Conservation (phyloP, 35 echinoderm and acorn worm genomes). For the Patiria miniata region DNA sequence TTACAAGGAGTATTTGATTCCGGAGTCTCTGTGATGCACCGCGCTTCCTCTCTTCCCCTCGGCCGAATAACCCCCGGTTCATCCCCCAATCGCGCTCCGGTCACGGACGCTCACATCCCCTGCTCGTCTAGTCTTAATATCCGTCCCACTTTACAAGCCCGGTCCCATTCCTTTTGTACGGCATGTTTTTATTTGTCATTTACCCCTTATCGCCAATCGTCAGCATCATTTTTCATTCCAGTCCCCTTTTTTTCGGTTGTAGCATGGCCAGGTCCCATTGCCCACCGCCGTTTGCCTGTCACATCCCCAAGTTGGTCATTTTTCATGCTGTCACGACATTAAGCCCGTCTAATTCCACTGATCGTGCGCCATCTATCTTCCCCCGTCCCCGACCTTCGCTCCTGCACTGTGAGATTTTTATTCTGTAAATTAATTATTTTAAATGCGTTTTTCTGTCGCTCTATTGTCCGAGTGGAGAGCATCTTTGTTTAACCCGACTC, state of each 20-base stretch:
- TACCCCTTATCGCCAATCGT: background rate
- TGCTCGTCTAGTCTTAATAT: background rate
- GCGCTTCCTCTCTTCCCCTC: background rate
- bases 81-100: background rate
- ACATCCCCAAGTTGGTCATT: background rate
- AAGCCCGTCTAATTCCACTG: slow-evolving; percentile 19
- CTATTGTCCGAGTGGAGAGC: background rate
- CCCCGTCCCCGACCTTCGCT: background rate
- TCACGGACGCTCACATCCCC: background rate
- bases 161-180: background rate
- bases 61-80: too few species aligned
- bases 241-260: background rate
- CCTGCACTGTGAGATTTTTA: slow-evolving; percentile 4
- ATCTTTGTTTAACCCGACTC: slow-evolving; percentile 29
- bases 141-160: slow-evolving; percentile 12
- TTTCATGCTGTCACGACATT: slow-evolving; percentile 16
- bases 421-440: slow-evolving; percentile 30
- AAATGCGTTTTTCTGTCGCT: slow-evolving; percentile 24
- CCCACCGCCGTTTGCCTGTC: background rate
- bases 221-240: slow-evolving; percentile 26
- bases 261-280: too few species aligned
- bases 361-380: slow-evolving; percentile 14
- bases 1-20: background rate
- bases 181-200: slow-evolving; percentile 6
- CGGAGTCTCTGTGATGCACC: background rate